phyloP scores from a whole-genome alignment of 2,888 invertebrate species.

The Clivina fossor region DNA sequence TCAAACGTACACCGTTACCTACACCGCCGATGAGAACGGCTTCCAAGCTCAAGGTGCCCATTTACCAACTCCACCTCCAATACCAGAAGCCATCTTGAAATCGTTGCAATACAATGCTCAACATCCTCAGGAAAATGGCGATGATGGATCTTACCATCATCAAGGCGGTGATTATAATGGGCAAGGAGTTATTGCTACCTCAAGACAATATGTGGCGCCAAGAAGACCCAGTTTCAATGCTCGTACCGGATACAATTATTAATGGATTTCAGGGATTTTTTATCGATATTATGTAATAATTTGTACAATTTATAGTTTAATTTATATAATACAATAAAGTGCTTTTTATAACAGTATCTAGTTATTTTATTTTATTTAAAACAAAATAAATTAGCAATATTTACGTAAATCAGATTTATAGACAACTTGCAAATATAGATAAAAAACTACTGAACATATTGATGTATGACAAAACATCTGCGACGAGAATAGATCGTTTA shows the following conservation, averaged over 20 bases:
- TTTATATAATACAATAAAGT: neutral
- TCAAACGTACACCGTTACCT: conserved; percentile 62
- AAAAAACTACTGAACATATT: too few relatives aligned
- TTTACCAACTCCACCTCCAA: conserved; percentile 54
- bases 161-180: conserved; percentile 36
- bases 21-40: conserved; percentile 56
- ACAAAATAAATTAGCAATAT: neutral
- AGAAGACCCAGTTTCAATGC: conserved; percentile 24
- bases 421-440: neutral
- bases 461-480: too few relatives aligned
- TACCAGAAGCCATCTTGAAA: conserved; percentile 53
- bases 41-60: conserved; percentile 57
- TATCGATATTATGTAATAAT: neutral
- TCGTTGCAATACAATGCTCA: conserved; percentile 52
- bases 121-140: conserved; percentile 8
- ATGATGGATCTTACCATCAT: conserved; percentile 36
- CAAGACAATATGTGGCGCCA: conserved; percentile 10
- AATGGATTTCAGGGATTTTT: too few relatives aligned
- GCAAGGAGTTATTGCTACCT: neutral
- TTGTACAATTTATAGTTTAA: neutral
- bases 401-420: neutral
- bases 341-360: neutral
- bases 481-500: too few relatives aligned
- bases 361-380: neutral
- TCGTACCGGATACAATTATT: conserved; percentile 28